phyloP scores from a whole-genome alignment of 2,888 invertebrate species.

The Belgica antarctica region DNA sequence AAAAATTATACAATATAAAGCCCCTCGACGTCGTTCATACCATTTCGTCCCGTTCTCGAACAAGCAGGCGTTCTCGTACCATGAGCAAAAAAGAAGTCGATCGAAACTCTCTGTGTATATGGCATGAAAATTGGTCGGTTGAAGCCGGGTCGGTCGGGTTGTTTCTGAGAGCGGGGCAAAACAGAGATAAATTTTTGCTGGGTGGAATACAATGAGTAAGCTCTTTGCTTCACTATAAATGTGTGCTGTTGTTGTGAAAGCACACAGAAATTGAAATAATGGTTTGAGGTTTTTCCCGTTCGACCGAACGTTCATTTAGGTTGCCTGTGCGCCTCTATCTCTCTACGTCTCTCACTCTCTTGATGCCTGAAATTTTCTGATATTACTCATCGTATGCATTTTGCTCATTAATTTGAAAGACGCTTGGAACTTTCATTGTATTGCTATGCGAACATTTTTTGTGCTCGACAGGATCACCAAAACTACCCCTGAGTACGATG shows the following conservation, averaged over 20 bases:
- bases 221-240: constrained; percentile 35
- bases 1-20: constrained; percentile 43
- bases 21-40: constrained; percentile 44
- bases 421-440: too few relatives aligned
- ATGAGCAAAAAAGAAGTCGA: constrained; percentile 38
- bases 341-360: constrained; percentile 9
- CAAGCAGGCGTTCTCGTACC: too few relatives aligned
- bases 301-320: constrained; percentile 40
- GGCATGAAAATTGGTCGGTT: constrained; percentile 39
- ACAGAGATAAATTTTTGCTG: constrained; percentile 42
- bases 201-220: constrained; percentile 43
- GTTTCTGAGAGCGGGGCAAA: constrained; percentile 36
- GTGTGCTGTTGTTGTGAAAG: constrained; percentile 36
- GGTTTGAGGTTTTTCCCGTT: constrained; percentile 43
- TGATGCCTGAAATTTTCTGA: constrained; percentile 32
- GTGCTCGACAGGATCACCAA: too few relatives aligned
- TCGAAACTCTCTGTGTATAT: constrained; percentile 42
- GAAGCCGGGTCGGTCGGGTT: constrained; percentile 15
- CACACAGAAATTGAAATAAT: constrained; percentile 42
- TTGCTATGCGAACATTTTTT: too few relatives aligned
- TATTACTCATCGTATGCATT: constrained; percentile 22
- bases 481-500: constrained; percentile 15
- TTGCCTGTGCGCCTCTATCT: constrained; percentile 29
- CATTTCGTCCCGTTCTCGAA: constrained; percentile 31
- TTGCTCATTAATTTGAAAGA: constrained; percentile 36